These are phyloP conservation scores for Scaptomyza polygonia DNA, from an alignment of 2,888 invertebrate genomes.

Conservation along the genomic window DNA sequence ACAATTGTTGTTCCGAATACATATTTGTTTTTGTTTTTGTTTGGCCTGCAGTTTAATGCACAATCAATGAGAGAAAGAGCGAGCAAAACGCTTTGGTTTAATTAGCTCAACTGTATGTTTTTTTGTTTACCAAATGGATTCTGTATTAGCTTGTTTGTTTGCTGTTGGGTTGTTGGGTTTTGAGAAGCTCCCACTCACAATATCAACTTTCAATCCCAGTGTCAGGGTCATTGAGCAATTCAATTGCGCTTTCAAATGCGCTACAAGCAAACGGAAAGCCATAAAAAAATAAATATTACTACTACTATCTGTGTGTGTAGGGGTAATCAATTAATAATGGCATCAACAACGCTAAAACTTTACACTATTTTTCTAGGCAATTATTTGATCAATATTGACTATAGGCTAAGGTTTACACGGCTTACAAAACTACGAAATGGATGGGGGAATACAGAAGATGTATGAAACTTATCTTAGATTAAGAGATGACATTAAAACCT, in stretches of 20 bases:
- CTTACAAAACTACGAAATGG: not conserved
- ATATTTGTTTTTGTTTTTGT: constrained; percentile 45
- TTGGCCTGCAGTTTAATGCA: constrained; percentile 70
- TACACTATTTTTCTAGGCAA: constrained; percentile 18
- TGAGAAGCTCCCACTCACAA: constrained; percentile 1
- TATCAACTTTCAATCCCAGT: constrained; percentile 24
- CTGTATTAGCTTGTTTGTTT: constrained; percentile 24
- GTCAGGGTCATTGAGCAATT: constrained; percentile 40
- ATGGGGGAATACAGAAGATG: too few relatives aligned
- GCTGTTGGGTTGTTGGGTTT: not conserved
- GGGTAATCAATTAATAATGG: constrained; percentile 63
- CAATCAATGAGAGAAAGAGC: constrained; percentile 54
- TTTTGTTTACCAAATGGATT: constrained; percentile 41
- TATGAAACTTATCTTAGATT: too few relatives aligned
- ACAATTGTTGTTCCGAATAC: constrained; percentile 35
- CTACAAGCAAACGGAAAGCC: constrained; percentile 36
- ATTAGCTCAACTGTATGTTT: constrained; percentile 69
- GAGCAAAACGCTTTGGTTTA: constrained; percentile 52
- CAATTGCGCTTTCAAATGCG: constrained; percentile 44
- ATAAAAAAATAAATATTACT: constrained; percentile 18
- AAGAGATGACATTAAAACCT: too few relatives aligned
- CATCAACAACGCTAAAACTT: constrained; percentile 36
- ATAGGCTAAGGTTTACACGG: not conserved
- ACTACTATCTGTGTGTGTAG: constrained; percentile 19
- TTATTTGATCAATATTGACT: not conserved